These are phyloP conservation scores for Rhinichthys klamathensis DNA, from an alignment of 2,113 vertebrate species.

Conservation along the genomic window DNA sequence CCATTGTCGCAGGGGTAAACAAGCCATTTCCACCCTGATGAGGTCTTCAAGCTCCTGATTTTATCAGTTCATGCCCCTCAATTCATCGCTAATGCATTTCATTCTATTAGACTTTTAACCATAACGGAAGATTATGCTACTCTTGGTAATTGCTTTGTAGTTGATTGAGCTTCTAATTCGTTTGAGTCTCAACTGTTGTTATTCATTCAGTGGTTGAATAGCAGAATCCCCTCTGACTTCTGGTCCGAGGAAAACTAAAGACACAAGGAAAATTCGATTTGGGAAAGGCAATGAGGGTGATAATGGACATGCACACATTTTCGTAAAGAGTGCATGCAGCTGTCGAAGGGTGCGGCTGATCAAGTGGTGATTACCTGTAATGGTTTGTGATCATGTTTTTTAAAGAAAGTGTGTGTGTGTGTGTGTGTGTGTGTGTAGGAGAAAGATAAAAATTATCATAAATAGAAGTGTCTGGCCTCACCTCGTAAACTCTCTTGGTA, in stretches of 20 bases:
- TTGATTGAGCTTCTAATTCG: slow-evolving; percentile 20
- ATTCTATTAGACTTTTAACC: slow-evolving; percentile 11
- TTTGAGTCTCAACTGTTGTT: slow-evolving; percentile 19
- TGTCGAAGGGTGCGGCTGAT: slow-evolving; percentile 23
- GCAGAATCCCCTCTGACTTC: neutral
- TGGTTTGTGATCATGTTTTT: slow-evolving; percentile 43
- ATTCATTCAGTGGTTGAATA: slow-evolving; percentile 26
- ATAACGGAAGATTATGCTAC: slow-evolving; percentile 5
- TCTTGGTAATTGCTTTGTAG: slow-evolving; percentile 28
- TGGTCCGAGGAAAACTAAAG: neutral
- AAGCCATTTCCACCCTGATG: slow-evolving; percentile 11
- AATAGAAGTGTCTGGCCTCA: slow-evolving; percentile 18
- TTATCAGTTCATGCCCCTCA: neutral
- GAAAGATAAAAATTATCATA: neutral
- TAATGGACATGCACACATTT: slow-evolving; percentile 6
- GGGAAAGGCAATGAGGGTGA: neutral
- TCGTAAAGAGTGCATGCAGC: neutral
- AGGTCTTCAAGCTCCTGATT: neutral
- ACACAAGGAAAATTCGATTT: slow-evolving; percentile 28
- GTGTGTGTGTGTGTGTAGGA: slow-evolving; percentile 13
- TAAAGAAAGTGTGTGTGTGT: slow-evolving; percentile 17
- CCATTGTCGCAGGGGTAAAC: neutral
- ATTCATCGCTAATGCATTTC: slow-evolving; percentile 19
- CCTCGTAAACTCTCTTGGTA: slow-evolving; percentile 5
- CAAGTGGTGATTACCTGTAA: slow-evolving; percentile 51